These are phyloP conservation scores for Bucorvus abyssinicus DNA, from an alignment of 2,797 vertebrate species.

Conservation along the genomic window DNA sequence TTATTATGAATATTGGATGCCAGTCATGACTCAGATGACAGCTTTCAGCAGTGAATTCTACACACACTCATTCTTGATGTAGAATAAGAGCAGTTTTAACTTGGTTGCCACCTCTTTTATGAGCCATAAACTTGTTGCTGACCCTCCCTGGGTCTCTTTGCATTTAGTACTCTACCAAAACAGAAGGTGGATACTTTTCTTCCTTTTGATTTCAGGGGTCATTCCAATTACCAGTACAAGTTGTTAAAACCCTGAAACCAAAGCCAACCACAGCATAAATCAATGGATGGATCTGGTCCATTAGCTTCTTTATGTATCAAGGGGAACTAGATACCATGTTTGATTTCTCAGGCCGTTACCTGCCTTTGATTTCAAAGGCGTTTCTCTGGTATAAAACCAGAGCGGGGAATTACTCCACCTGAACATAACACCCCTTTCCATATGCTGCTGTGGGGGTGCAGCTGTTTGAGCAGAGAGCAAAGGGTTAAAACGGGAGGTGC, in stretches of 20 bases:
- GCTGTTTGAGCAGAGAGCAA: neutral
- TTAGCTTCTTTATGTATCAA: neutral
- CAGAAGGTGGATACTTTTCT: neutral
- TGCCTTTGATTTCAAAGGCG: neutral
- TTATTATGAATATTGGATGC: neutral
- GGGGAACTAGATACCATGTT: neutral
- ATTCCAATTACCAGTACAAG: neutral
- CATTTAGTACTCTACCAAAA: neutral
- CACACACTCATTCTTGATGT: neutral
- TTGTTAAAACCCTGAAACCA: neutral
- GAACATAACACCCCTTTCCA: rapidly evolving
- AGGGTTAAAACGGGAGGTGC: neutral
- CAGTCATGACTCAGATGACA: neutral
- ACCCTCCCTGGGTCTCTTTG: neutral
- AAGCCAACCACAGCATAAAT: neutral
- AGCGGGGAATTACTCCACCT: neutral
- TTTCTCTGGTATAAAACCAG: neutral
- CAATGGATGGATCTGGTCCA: neutral
- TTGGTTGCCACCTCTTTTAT: neutral
- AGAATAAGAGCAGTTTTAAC: neutral
- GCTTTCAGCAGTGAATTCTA: neutral
- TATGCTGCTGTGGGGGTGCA: too few species aligned
- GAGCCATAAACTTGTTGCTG: neutral
- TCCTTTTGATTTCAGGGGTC: neutral
- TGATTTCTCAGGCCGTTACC: neutral